These are phyloP conservation scores for Rhabdophis nuchalis DNA, from an alignment of 2,797 vertebrate species.

Conservation along the genomic window DNA sequence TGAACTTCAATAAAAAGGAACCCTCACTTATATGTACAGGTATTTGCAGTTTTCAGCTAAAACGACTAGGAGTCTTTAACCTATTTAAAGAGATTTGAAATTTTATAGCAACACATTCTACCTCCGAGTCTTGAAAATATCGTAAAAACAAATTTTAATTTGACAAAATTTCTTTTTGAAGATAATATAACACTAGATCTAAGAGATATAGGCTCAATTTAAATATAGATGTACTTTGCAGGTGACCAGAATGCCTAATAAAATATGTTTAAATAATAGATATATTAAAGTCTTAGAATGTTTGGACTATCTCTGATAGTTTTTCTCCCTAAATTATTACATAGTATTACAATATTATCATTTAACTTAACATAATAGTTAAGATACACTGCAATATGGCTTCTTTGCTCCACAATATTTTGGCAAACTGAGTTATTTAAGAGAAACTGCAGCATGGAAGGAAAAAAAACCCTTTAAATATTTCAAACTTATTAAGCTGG, in stretches of 20 bases:
- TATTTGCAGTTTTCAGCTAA: neutral
- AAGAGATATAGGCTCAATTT: neutral
- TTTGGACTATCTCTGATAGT: neutral
- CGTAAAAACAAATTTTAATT: neutral
- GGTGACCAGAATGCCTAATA: neutral
- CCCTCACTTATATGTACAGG: neutral
- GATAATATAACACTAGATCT: neutral
- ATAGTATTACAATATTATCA: neutral
- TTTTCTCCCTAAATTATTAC: neutral
- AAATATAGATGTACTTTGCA: neutral
- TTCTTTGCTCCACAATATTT: neutral
- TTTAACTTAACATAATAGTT: neutral
- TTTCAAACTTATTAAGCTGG: neutral
- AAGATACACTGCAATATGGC: neutral
- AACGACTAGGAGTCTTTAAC: neutral
- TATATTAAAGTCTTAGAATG: neutral
- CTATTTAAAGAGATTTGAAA: neutral
- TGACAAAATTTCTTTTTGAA: neutral
- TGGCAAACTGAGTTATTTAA: neutral
- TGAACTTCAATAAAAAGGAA: neutral
- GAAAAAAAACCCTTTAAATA: neutral
- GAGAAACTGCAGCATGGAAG: neutral
- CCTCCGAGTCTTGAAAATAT: neutral
- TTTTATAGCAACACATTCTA: neutral
- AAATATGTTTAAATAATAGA: neutral